These are phyloP conservation scores for Schlechtendalia chinensis DNA, from an alignment of 1,140 invertebrate species.

Conservation along the genomic window DNA sequence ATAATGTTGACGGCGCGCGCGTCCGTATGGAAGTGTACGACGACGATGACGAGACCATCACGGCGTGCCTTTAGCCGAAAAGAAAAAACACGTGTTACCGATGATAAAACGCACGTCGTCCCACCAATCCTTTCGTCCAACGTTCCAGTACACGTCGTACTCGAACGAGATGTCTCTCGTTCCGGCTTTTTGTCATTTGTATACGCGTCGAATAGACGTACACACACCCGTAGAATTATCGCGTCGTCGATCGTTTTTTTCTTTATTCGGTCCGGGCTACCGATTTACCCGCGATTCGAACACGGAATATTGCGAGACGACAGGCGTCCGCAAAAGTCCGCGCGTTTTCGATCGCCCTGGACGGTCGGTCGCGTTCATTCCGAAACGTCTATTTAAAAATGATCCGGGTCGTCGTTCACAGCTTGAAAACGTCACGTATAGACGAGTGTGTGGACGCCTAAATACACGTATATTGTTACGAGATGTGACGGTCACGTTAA, in stretches of 20 bases:
- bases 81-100: constrained; percentile 46
- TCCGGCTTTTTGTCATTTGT: not conserved
- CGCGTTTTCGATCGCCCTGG: not conserved
- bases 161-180: not conserved
- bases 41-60: no score
- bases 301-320: no score
- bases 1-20: constrained; percentile 41
- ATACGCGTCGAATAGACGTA: no score
- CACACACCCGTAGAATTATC: not conserved
- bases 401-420: constrained; percentile 37
- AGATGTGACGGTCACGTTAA: no score
- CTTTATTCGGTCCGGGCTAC: not conserved
- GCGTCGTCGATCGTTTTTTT: not conserved
- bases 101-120: constrained; percentile 36
- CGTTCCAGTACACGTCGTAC: not conserved
- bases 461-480: no score
- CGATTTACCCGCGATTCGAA: constrained; percentile 6
- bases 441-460: no score
- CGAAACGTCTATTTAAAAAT: constrained; percentile 34
- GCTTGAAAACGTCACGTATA: constrained; percentile 38
- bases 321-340: no score
- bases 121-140: constrained; percentile 38
- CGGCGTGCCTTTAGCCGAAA: constrained; percentile 45
- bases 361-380: not conserved
- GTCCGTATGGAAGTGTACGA: not conserved